Evolutionary conservation across 2,797 vertebrate species (phyloP), one percentile per base, ranked within the genome.

Genomic region (Gallinago stenura): DNA sequence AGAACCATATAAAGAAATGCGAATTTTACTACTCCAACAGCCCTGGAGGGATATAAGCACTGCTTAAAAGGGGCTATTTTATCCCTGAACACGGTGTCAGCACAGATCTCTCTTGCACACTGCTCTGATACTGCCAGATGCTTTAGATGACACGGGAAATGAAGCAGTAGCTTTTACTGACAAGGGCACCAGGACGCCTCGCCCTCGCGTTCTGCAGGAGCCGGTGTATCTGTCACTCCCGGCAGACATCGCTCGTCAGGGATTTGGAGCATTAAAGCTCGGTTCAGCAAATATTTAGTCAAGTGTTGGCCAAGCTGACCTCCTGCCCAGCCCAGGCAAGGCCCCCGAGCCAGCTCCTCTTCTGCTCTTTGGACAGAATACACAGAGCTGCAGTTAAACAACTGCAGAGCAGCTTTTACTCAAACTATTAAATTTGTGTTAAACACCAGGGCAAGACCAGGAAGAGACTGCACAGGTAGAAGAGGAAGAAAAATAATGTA

Each of bases 1-100:
- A 2, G 56, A 88, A 82, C 9, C 9, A 26, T 5, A 13, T 1
- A 33, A 37, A 69, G 61, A 26, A 16, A 31, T 0, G 0, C 2
- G 7, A 28, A 35, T 88, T 69, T 84, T 39, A 45, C 50, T 41
- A 54, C 54, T 22, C 41, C 25, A 10, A 39, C 11, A 70, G 76
- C 31, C 51, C 72, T 33, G 53, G 22, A 2, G 3, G 22, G 56
- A 71, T 4, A 8, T 0, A 58, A 66, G 56, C 73, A 16, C 25
- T 22, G 56, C 33, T 45, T 48, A 22, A 17, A 19, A 76, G 66
- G 48, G 43, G 53, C 45, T 41, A 2, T 16, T 45, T 65, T 24
- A 41, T 30, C 83, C 15, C 65, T 8, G 53, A 43, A 7, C 16
- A 7, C 0, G 15, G 3, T 0, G 3, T 10, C 53, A 50, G 57